phyloP scores from a whole-genome alignment of 2,113 vertebrate genomes.

The Sylvicapra grimmia region DNA sequence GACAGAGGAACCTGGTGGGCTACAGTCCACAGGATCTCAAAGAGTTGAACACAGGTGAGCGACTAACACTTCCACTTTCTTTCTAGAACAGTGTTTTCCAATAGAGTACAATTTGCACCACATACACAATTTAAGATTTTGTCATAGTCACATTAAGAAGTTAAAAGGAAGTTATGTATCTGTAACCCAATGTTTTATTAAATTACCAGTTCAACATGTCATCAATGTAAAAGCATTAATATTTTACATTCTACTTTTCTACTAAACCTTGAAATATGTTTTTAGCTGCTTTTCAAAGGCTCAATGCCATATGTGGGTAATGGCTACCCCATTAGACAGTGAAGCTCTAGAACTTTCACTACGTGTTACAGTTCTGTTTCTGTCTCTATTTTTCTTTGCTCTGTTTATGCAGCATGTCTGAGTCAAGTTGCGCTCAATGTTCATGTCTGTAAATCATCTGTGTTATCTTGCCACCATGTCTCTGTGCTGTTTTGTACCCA shows the following conservation, averaged over 20 bases:
- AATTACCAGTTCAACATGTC: not conserved
- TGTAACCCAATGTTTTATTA: not conserved
- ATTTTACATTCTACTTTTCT: not conserved
- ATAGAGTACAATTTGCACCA: not conserved
- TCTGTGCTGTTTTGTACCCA: not conserved
- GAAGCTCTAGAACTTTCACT: not conserved
- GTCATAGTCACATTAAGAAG: not conserved
- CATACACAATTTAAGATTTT: not conserved
- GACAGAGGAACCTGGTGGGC: not conserved
- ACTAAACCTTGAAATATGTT: not conserved
- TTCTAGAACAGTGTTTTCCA: not conserved
- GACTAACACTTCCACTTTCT: not conserved
- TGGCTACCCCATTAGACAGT: not conserved
- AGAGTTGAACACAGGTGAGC: not conserved
- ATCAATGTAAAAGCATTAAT: not conserved
- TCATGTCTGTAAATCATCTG: not conserved
- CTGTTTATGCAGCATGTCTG: not conserved
- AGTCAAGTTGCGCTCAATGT: not conserved
- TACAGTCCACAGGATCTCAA: rapidly evolving
- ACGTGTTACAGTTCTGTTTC: not conserved
- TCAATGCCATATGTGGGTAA: not conserved
- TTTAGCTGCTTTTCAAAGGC: not conserved
- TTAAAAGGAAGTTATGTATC: not conserved
- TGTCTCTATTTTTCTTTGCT: not conserved
- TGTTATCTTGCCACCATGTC: not conserved